Base-by-base conservation (phyloP, 2,797 vertebrate species). In the Sebastes iracundus region DNA sequence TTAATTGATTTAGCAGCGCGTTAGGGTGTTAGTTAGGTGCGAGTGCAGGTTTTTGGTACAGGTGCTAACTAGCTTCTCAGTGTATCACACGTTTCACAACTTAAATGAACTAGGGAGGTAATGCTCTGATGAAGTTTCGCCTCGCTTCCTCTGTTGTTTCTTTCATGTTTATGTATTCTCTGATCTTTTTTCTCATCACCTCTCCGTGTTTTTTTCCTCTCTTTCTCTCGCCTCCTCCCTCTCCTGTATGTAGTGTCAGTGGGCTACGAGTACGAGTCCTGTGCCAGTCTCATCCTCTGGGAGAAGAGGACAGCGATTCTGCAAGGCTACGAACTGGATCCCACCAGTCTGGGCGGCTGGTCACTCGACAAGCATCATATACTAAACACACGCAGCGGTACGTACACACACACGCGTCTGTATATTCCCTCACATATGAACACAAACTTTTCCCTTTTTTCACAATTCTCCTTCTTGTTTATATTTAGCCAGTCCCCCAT, bases 251-350 rank as follows among this genome's bases (percentile, higher is more conserved):
- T 83, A 99, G 99, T 99, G 83, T 99, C 98, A 9, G 98, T 99
- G 32, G 99, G 99, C 6, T 99, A 98, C 79, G 99, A 99, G 80
- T 99, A 99, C 53, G 99, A 99, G 93, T 98, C 98, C 23, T 99
- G 99, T 81, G 97, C 97, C 63, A 98, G 96, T 69, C 96, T 99
- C 81, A 98, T 99, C 90, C 95, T 99, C 23, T 99, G 99, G 99
- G 99, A 99, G 95, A 99, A 99, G 93, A 97, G 98, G 90, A 99
- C 97, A 0, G 96, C 96, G 6, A 82, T 97, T 55, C 96, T 99
- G 75, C 98, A 99, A 91, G 98, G 98, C 62, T 99, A 97, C 60
- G 99, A 99, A 88, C 95, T 99, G 92, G 98, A 99, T 81, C 98
- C 98, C 52, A 98, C 98, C 78, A 97, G 96, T 90, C 95, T 99